These are phyloP conservation scores for Sebastes cheni DNA, from an alignment of 2,797 vertebrate species.

Conservation along the genomic window DNA sequence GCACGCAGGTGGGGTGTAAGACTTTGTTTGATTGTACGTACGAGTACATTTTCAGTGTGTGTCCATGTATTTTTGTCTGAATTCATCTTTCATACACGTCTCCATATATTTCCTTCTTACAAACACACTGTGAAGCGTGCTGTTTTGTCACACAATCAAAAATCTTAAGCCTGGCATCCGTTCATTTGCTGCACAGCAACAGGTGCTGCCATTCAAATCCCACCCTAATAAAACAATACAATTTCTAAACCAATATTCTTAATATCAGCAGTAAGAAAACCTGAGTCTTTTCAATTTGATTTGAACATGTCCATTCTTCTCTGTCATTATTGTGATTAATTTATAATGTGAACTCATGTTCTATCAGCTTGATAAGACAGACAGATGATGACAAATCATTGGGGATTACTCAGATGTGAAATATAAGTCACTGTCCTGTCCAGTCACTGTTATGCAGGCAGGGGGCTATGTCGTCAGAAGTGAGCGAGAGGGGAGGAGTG, in stretches of 20 bases:
- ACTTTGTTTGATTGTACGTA: neutral
- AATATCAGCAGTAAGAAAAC: neutral
- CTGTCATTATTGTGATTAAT: slow-evolving; percentile 8
- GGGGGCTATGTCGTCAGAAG: slow-evolving; percentile 28
- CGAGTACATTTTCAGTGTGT: neutral
- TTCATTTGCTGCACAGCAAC: neutral
- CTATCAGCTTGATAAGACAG: slow-evolving; percentile 6
- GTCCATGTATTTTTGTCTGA: neutral
- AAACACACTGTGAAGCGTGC: neutral
- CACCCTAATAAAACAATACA: neutral
- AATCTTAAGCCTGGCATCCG: neutral
- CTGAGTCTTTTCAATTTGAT: neutral
- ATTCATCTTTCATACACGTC: neutral
- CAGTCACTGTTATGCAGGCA: slow-evolving; percentile 21
- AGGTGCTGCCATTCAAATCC: neutral
- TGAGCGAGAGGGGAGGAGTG: slow-evolving; percentile 30
- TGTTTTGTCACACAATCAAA: neutral
- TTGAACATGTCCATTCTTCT: neutral
- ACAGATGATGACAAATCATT: slow-evolving; percentile 25
- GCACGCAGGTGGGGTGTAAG: neutral
- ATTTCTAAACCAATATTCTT: neutral
- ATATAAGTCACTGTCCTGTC: slow-evolving; percentile 38
- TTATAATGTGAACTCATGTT: slow-evolving; percentile 14
- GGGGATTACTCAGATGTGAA: slow-evolving; percentile 43
- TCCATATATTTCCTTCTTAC: neutral